Conservation (phyloP, 2,797 vertebrate genomes). For the Gymnothorax javanicus region DNA sequence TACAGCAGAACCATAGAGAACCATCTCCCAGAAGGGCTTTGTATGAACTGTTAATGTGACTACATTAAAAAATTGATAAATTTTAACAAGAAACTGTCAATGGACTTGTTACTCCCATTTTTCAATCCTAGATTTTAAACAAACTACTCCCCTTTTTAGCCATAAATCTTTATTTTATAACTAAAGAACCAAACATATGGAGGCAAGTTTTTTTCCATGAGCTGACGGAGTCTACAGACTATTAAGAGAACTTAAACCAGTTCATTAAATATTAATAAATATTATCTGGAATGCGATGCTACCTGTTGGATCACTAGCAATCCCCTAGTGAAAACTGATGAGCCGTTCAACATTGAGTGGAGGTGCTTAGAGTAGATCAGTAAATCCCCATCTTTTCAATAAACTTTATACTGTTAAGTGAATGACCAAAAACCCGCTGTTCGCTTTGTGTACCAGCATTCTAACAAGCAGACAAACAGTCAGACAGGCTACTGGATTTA, state of each 20-base stretch:
- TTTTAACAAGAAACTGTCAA: not conserved
- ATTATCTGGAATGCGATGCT: not conserved
- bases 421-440: not conserved
- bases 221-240: not conserved
- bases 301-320: not conserved
- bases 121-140: not conserved
- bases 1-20: not conserved
- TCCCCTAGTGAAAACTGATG: not conserved
- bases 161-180: not conserved
- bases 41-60: not conserved
- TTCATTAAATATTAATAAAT: not conserved
- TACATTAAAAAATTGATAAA: not conserved
- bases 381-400: not conserved
- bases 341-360: not conserved
- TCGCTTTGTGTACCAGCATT: not conserved
- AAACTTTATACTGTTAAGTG: not conserved
- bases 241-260: not conserved
- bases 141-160: not conserved
- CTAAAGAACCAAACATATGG: not conserved
- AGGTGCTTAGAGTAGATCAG: not conserved
- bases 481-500: not conserved
- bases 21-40: not conserved
- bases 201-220: not conserved
- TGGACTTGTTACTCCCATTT: not conserved
- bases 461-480: not conserved